Percentiles rank a stretch among this genome's conserved stretches.
Evolutionary conservation across 2,797 vertebrate genomes (phyloP).

Genomic region (Sebastes hubbsi): DNA sequence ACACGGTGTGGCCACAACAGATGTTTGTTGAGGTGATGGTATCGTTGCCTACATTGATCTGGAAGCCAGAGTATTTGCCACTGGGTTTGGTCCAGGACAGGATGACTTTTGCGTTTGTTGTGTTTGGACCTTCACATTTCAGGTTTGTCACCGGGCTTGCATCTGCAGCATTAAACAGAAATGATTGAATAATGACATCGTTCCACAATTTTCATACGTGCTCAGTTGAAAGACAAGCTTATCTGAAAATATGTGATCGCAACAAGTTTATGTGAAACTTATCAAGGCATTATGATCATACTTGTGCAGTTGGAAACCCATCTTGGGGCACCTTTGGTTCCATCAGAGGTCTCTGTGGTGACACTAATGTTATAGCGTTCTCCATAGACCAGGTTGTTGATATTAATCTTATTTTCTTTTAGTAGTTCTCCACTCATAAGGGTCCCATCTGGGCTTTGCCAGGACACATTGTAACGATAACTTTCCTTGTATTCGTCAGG

Average conservation of each 20-base stretch:
- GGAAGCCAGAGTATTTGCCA: slow-evolving; percentile 33
- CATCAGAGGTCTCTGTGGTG: slow-evolving; percentile 64
- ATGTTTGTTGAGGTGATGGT: fast-evolving
- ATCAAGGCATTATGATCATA: slow-evolving; percentile 30
- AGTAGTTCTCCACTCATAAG: fast-evolving
- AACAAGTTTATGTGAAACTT: background rate
- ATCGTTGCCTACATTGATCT: background rate
- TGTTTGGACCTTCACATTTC: slow-evolving; percentile 1
- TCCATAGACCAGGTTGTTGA: slow-evolving; percentile 50
- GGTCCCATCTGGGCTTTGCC: background rate
- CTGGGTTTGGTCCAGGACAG: slow-evolving; percentile 51
- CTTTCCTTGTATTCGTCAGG: slow-evolving; percentile 36
- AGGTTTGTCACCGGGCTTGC: slow-evolving; percentile 50
- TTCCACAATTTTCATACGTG: background rate
- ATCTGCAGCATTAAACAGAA: slow-evolving; percentile 54
- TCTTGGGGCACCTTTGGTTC: slow-evolving; percentile 38
- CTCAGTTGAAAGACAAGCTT: background rate
- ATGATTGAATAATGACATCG: background rate
- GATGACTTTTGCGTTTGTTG: slow-evolving; percentile 6
- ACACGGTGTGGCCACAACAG: slow-evolving; percentile 27
- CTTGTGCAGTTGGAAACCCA: slow-evolving; percentile 62
- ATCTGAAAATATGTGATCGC: background rate
- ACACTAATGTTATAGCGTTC: slow-evolving; percentile 58
- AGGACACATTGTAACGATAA: slow-evolving; percentile 60
- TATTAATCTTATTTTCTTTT: fast-evolving